A percentile compares a stretch with the other conserved stretches of the same genome.
Evolutionary conservation across 2,113 vertebrate genomes (phyloP).

Genomic region (Dolichotis patagonum): DNA sequence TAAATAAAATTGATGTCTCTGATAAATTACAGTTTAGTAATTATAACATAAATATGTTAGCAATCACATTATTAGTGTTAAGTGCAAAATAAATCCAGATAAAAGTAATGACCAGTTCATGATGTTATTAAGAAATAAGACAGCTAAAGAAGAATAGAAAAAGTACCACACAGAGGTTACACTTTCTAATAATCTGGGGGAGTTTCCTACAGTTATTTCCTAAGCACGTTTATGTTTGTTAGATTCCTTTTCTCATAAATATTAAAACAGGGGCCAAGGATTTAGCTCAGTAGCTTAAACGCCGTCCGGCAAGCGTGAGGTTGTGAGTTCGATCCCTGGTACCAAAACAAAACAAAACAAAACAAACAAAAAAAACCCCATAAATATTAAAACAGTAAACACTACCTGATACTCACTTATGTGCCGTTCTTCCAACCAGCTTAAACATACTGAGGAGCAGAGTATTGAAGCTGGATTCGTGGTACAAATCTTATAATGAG

Average conservation of each 20-base stretch:
- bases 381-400: background rate
- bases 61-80: background rate
- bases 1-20: background rate
- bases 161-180: background rate
- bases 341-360: no score
- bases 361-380: no score
- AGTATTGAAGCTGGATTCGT: background rate
- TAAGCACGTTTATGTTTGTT: background rate
- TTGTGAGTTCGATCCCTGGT: no score
- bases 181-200: no score
- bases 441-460: no score
- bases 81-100: background rate
- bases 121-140: background rate
- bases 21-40: background rate
- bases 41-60: background rate
- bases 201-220: background rate
- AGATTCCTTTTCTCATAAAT: background rate
- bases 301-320: no score
- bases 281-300: no score
- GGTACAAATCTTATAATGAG: background rate
- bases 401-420: background rate
- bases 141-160: background rate
- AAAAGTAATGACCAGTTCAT: background rate
- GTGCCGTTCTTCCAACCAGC: background rate
- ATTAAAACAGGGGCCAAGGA: constrained; percentile 21